These are phyloP conservation scores for Caenorhabditis macrosperma DNA, from an alignment of 2,888 invertebrate species.

Conservation along the genomic window DNA sequence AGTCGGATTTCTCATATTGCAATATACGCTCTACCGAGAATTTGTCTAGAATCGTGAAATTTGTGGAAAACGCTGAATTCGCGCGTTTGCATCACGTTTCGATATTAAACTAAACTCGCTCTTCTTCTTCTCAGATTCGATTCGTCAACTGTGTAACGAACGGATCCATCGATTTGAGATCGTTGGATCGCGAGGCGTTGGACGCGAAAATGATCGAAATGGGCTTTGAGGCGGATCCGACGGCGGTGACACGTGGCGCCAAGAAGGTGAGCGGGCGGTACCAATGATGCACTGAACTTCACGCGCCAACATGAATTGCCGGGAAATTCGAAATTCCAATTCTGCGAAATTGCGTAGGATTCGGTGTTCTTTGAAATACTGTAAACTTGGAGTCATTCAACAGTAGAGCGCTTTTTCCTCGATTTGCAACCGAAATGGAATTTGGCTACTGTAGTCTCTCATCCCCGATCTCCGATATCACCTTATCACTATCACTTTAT, in stretches of 20 bases:
- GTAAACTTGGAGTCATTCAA: too few species aligned
- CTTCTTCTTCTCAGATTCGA: slow-evolving; percentile 26
- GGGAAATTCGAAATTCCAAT: background rate
- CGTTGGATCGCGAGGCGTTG: slow-evolving; percentile 31
- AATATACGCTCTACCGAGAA: too few species aligned
- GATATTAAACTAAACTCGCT: background rate
- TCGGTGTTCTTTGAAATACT: too few species aligned
- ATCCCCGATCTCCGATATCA: too few species aligned
- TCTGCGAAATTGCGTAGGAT: too few species aligned
- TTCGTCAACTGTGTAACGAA: slow-evolving; percentile 58
- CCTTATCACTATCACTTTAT: too few species aligned
- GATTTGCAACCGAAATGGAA: too few species aligned
- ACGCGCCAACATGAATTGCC: too few species aligned
- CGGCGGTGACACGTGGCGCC: background rate
- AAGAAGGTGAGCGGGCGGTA: slow-evolving; percentile 37
- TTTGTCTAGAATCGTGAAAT: too few species aligned
- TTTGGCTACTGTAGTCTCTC: too few species aligned
- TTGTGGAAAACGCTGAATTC: background rate
- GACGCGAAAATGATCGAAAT: slow-evolving; percentile 36
- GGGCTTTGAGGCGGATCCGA: slow-evolving; percentile 53
- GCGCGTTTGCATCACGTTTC: background rate
- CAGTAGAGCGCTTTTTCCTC: too few species aligned
- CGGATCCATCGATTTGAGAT: slow-evolving; percentile 45
- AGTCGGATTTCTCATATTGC: background rate
- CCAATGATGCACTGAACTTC: too few species aligned